These are phyloP conservation scores for Acanthiza pusilla DNA, from an alignment of 2,797 vertebrate species.

Conservation along the genomic window DNA sequence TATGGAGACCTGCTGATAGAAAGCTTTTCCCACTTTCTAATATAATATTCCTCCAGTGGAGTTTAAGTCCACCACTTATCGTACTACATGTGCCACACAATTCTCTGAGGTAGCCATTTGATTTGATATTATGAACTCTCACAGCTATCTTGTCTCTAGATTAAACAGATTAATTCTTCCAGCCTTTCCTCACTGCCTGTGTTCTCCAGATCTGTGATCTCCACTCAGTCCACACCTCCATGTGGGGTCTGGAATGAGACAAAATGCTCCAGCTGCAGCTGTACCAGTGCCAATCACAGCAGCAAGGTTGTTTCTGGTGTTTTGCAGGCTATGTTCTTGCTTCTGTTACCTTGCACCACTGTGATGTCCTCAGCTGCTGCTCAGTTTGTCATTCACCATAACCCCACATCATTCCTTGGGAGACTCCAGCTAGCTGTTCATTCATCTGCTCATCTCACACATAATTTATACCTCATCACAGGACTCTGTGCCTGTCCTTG, in stretches of 20 bases:
- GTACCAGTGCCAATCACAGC: neutral
- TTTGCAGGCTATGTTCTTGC: neutral
- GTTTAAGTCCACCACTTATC: neutral
- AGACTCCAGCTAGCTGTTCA: neutral
- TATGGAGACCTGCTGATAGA: neutral
- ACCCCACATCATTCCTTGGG: neutral
- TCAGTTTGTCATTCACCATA: neutral
- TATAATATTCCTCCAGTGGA: neutral
- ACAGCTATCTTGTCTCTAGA: neutral
- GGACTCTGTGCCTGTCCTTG: neutral
- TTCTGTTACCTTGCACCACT: neutral
- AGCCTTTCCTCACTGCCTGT: neutral
- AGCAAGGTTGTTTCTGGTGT: neutral
- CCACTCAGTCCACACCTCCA: neutral
- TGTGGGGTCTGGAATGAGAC: neutral
- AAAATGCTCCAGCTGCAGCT: neutral
- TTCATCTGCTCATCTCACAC: neutral
- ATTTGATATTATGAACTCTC: neutral
- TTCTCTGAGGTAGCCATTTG: neutral
- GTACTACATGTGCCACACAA: neutral
- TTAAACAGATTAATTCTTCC: neutral
- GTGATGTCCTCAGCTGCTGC: neutral
- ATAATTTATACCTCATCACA: neutral
- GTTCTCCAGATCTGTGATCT: neutral
- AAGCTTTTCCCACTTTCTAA: neutral